Percentiles rank a stretch among this genome's conserved stretches.
Conservation (phyloP, 2,888 invertebrate species). For the Apantesis nais region DNA sequence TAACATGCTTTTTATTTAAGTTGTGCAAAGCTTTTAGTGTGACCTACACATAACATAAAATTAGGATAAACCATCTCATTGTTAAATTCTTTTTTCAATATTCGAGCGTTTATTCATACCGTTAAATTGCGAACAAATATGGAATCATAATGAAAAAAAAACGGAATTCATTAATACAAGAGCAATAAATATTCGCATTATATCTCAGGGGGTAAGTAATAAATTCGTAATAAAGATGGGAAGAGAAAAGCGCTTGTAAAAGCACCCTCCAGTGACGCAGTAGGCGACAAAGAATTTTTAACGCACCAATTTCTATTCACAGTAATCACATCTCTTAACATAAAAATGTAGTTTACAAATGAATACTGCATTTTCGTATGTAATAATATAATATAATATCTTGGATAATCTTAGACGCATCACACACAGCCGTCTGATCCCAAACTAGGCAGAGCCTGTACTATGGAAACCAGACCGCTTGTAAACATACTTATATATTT, state of each 20-base stretch:
- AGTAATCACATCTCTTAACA: slow-evolving; percentile 47
- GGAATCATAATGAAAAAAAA: slow-evolving; percentile 41
- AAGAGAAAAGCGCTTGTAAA: slow-evolving; percentile 60
- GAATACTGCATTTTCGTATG: slow-evolving; percentile 23
- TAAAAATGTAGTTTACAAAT: slow-evolving; percentile 44
- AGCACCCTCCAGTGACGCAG: slow-evolving; percentile 50
- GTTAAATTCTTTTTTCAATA: neutral
- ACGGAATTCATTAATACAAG: slow-evolving; percentile 69
- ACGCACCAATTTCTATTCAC: slow-evolving; percentile 56
- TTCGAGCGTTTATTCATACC: slow-evolving; percentile 30
- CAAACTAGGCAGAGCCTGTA: too few relatives aligned
- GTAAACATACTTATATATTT: too few relatives aligned
- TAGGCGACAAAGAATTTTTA: slow-evolving; percentile 59
- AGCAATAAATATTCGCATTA: slow-evolving; percentile 70
- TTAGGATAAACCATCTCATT: neutral
- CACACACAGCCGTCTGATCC: too few relatives aligned
- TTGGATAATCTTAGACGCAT: too few relatives aligned
- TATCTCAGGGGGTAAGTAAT: slow-evolving; percentile 63
- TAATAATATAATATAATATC: too few relatives aligned
- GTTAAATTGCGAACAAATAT: slow-evolving; percentile 45
- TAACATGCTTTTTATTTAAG: too few relatives aligned
- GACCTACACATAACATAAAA: too few relatives aligned
- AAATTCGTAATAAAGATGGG: slow-evolving; percentile 73
- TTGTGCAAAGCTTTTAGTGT: too few relatives aligned
- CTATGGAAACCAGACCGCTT: too few relatives aligned